Base-by-base conservation (phyloP, 2,888 invertebrate species). In the Lathronympha strigana region DNA sequence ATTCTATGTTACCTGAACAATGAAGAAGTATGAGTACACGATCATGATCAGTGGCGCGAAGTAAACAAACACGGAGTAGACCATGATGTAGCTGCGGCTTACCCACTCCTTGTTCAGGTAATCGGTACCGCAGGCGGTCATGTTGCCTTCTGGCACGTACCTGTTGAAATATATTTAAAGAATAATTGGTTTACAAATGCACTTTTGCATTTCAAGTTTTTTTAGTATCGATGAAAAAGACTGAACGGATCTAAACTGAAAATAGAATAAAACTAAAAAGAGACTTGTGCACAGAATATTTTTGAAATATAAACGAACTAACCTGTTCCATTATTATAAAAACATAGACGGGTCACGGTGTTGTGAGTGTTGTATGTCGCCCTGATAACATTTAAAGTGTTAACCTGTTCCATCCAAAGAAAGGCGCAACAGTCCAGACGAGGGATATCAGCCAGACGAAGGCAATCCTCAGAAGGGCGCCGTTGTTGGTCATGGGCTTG, bases 131-230 rank as follows among this genome's bases (percentile, higher is more conserved):
- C 97, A 97, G 33, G 96, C 95, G 38, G 96, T 96, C 94, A 96
- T 94, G 84, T 97, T 96, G 63, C 97, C 97, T 86, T 97, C 97
- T 4, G 96, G 96, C 40, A 96, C 95, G 80, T 96, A 96, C 79
- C 95, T 95, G 80, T n/a, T n/a, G n/a, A n/a, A n/a, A n/a, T n/a
- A n/a, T n/a, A n/a, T n/a, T n/a, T n/a, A n/a, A n/a, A n/a, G n/a
- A n/a, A n/a, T n/a, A n/a, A n/a, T n/a, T n/a, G n/a, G n/a, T n/a
- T n/a, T n/a, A n/a, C n/a, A n/a, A n/a, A n/a, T n/a, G n/a, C n/a
- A n/a, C n/a, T n/a, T n/a, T n/a, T n/a, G n/a, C n/a, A n/a, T n/a
- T n/a, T n/a, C n/a, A n/a, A n/a, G n/a, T n/a, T n/a, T n/a, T n/a
- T n/a, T n/a, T n/a, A n/a, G n/a, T n/a, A n/a, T n/a, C n/a, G n/a